Evolutionary conservation across 2,797 vertebrate genomes (phyloP), one percentile per base, ranked within the genome.

Genomic region (Brotula barbata): DNA sequence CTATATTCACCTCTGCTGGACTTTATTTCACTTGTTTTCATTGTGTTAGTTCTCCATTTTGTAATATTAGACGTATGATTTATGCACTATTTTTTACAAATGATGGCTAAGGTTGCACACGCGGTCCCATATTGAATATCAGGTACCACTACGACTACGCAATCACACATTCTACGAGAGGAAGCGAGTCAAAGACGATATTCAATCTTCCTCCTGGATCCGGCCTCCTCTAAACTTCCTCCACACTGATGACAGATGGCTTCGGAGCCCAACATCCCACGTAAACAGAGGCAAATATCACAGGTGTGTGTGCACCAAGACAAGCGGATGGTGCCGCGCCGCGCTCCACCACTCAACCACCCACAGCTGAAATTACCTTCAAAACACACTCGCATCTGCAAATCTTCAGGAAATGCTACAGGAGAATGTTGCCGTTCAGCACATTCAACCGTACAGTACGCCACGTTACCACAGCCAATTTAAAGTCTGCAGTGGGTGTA

Each of bases 211-310:
- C n/a, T 39, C 8, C 13, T 8, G 6, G 36, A 42, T 49, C 13
- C 42, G 6, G 17, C 55, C 48, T 28, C 17, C 31, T 67, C 47
- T 36, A 69, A 68, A 71, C 25, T 31, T 72, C 45, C 63, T 44
- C 69, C 68, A 68, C 33, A 1, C 58, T 33, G 17, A 55, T 58
- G 67, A 71, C 78, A 82, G 81, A 80, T 73, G 77, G 65, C 52
- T 58, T 62, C 64, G 28, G 57, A n/a, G 51, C 37, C 47, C 33
- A 23, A n/a, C 74, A 58, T 82, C 61, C 64, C 67, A 83, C 50
- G 1, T 48, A 49, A 47, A 13, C 42, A 42, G 44, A 77, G 58
- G 80, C 75, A 82, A 83, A 87, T 68, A 77, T 77, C 23, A 46
- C 77, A 81, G 68, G 77, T 82, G 68, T 66, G 44, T 65, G 59